Evolutionary conservation across 2,797 vertebrate genomes (phyloP).

Genomic region (Amazona ochrocephala): DNA sequence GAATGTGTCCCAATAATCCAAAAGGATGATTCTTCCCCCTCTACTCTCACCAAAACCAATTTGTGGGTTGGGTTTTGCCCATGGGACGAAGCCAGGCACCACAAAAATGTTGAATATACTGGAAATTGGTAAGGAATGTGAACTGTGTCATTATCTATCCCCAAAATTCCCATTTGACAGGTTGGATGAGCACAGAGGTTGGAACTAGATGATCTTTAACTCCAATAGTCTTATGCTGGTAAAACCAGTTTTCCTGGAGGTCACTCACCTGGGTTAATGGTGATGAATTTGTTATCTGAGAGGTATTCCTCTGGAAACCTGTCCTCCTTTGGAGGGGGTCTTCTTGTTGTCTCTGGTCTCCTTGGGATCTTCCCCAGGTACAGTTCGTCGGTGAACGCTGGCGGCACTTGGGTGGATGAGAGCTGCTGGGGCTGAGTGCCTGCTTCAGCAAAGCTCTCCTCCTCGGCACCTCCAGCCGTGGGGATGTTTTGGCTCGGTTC

Average conservation of each 20-base stretch:
- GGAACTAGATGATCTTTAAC: neutral
- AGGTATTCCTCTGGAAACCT: slow-evolving; percentile 68
- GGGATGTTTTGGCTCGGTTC: slow-evolving; percentile 42
- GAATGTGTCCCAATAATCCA: neutral
- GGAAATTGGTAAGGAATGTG: neutral
- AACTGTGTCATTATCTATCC: neutral
- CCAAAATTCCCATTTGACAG: neutral
- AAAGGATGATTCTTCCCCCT: neutral
- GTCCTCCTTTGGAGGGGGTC: slow-evolving; percentile 60
- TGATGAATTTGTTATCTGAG: slow-evolving; percentile 82
- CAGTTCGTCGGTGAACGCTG: slow-evolving; percentile 71
- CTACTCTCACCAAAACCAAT: neutral
- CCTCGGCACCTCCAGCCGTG: slow-evolving; percentile 14
- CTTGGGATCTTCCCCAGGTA: slow-evolving; percentile 60
- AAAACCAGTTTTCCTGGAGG: neutral
- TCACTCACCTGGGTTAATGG: slow-evolving; percentile 81
- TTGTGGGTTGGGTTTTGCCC: neutral
- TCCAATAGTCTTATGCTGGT: neutral
- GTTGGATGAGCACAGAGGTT: neutral
- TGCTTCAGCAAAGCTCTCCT: slow-evolving; percentile 18
- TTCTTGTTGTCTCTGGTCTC: slow-evolving; percentile 64
- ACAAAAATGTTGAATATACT: neutral
- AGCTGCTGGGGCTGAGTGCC: slow-evolving; percentile 28
- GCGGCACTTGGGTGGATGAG: slow-evolving; percentile 78
- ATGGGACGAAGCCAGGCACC: neutral